Conservation (phyloP, 2,888 invertebrate genomes). For the Euproctis similis region DNA sequence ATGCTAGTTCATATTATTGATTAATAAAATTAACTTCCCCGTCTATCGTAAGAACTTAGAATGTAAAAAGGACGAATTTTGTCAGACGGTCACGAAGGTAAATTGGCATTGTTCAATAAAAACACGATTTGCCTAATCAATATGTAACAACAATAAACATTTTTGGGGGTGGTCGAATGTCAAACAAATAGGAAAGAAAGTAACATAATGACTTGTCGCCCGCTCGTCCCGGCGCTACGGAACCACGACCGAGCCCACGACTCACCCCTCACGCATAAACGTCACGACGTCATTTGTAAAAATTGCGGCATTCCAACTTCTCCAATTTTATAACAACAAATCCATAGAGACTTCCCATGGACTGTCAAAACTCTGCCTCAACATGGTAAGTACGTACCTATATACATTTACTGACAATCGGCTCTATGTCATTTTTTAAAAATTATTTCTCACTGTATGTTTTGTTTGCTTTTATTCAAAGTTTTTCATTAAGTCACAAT, state of each 20-base stretch:
- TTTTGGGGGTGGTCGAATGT: constrained; percentile 46
- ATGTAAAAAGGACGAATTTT: too few relatives aligned
- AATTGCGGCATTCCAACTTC: constrained; percentile 72
- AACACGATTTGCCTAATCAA: constrained; percentile 38
- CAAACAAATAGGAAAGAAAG: constrained; percentile 70
- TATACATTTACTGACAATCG: constrained; percentile 3
- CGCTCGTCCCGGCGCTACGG: constrained; percentile 15
- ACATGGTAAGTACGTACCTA: too few relatives aligned
- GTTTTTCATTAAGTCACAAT: too few relatives aligned
- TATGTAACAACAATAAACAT: constrained; percentile 45
- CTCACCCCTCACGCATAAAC: constrained; percentile 71
- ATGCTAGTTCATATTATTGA: too few relatives aligned
- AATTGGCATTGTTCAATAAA: constrained; percentile 11
- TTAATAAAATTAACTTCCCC: too few relatives aligned
- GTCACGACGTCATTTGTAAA: constrained; percentile 76
- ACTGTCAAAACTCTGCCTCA: too few relatives aligned
- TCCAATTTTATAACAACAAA: constrained; percentile 54
- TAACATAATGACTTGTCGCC: constrained; percentile 73
- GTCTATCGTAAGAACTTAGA: too few relatives aligned
- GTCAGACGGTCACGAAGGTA: too few relatives aligned
- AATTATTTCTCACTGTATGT: constrained; percentile 3
- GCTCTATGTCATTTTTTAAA: constrained; percentile 4
- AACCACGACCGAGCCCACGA: too few relatives aligned
- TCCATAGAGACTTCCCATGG: constrained; percentile 29
- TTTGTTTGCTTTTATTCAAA: constrained; percentile 9